phyloP scores from a whole-genome alignment of 2,797 vertebrate species.

The Pipistrellus pipistrellus region DNA sequence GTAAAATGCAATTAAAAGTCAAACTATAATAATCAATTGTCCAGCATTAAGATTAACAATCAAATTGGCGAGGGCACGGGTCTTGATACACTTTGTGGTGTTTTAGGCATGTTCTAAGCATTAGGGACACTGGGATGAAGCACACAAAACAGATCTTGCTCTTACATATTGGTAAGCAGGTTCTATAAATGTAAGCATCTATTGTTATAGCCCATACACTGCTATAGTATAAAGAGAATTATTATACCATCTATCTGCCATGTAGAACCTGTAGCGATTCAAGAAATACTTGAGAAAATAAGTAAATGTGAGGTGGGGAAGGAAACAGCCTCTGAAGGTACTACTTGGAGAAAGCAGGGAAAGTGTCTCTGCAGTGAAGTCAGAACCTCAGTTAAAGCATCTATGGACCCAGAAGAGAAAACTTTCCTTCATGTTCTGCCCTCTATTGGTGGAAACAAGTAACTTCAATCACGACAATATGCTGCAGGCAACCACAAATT shows the following conservation, averaged over 20 bases:
- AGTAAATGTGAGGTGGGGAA: background rate
- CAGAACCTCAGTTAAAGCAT: background rate
- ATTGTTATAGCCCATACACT: background rate
- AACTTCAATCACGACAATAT: background rate
- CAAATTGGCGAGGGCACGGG: background rate
- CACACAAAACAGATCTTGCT: background rate
- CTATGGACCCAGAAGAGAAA: background rate
- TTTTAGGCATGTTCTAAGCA: background rate
- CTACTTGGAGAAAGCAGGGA: background rate
- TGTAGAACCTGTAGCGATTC: background rate
- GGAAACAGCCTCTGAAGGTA: background rate
- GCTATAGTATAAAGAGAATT: background rate
- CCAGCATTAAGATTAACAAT: background rate
- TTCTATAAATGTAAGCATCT: background rate
- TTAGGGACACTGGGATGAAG: background rate
- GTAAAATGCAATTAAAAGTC: constrained; percentile 31
- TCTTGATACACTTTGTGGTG: background rate
- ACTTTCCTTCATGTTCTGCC: too few species aligned
- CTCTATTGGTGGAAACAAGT: background rate
- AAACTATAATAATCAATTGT: background rate
- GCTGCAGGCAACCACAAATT: too few species aligned
- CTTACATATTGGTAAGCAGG: background rate
- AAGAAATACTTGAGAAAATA: background rate
- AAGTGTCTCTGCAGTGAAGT: background rate
- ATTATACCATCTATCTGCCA: background rate